These are phyloP conservation scores for Gastrophryne carolinensis DNA, from an alignment of 2,797 vertebrate genomes.

Conservation along the genomic window DNA sequence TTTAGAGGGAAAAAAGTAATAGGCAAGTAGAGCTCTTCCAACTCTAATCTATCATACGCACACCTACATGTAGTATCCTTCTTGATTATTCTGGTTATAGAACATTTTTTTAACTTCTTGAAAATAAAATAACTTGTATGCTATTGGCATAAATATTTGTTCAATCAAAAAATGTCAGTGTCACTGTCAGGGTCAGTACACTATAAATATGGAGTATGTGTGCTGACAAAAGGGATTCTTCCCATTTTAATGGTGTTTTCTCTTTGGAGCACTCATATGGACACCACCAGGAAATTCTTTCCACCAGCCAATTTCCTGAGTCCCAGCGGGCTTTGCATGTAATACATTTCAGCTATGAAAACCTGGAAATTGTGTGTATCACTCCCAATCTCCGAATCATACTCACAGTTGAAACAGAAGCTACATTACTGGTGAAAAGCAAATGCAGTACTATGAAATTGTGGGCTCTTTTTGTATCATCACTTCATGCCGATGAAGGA, in stretches of 20 bases:
- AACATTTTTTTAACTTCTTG: no score
- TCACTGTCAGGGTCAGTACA: neutral
- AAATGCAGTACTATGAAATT: neutral
- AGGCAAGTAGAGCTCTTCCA: no score
- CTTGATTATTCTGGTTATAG: no score
- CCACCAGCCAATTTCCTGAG: neutral
- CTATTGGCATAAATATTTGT: no score
- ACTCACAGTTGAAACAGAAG: no score
- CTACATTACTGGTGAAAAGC: neutral
- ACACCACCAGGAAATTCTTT: neutral
- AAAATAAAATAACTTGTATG: no score
- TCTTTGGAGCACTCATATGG: neutral
- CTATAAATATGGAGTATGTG: neutral
- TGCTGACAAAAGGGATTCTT: slow-evolving; percentile 20
- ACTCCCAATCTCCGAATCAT: neutral
- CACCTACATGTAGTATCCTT: no score
- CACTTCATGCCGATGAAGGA: neutral
- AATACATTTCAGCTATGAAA: neutral
- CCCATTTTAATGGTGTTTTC: neutral
- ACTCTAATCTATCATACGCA: no score
- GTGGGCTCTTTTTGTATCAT: neutral
- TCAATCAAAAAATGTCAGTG: neutral
- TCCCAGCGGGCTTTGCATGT: neutral
- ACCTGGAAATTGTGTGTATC: neutral
- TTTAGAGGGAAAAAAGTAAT: no score